phyloP scores from a whole-genome alignment of 2,113 vertebrate genomes.

The Aphyosemion australe region DNA sequence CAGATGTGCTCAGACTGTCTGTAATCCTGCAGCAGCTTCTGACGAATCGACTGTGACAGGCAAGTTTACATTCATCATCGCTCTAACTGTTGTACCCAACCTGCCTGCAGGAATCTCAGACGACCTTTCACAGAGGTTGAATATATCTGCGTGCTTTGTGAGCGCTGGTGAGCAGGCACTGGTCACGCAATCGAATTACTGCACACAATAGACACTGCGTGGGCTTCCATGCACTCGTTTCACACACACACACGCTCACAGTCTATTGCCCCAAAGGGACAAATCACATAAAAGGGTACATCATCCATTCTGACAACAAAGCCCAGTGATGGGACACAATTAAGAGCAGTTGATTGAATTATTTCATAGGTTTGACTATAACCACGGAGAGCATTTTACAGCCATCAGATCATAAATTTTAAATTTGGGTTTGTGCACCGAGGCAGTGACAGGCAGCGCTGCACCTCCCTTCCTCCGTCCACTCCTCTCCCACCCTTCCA shows the following conservation, averaged over 20 bases:
- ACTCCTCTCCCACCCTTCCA: conserved; percentile 70
- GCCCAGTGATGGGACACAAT: conserved; percentile 37
- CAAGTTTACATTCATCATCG: conserved; percentile 43
- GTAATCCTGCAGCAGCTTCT: conserved; percentile 10
- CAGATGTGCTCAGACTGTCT: conserved; percentile 23
- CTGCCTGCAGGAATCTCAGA: conserved; percentile 34
- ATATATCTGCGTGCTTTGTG: conserved; percentile 45
- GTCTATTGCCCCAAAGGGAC: conserved; percentile 48
- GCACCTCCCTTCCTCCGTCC: conserved; percentile 69
- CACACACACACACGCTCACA: not conserved
- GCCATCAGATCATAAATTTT: conserved; percentile 64
- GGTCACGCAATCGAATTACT: conserved; percentile 60
- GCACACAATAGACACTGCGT: conserved; percentile 42
- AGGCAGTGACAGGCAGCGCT: conserved; percentile 58
- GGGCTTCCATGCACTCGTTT: conserved; percentile 22
- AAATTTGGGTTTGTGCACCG: conserved; percentile 38
- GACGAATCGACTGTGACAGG: conserved; percentile 41
- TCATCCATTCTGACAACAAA: conserved; percentile 54
- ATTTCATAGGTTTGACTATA: conserved; percentile 40
- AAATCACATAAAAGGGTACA: conserved; percentile 36
- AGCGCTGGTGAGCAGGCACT: conserved; percentile 41
- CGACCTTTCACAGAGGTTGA: conserved; percentile 62
- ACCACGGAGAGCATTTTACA: conserved; percentile 49
- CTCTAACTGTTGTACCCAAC: conserved; percentile 22
- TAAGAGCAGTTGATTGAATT: conserved; percentile 46